phyloP scores from a whole-genome alignment of 2,888 invertebrate genomes.

The Chrysolina haemoptera region DNA sequence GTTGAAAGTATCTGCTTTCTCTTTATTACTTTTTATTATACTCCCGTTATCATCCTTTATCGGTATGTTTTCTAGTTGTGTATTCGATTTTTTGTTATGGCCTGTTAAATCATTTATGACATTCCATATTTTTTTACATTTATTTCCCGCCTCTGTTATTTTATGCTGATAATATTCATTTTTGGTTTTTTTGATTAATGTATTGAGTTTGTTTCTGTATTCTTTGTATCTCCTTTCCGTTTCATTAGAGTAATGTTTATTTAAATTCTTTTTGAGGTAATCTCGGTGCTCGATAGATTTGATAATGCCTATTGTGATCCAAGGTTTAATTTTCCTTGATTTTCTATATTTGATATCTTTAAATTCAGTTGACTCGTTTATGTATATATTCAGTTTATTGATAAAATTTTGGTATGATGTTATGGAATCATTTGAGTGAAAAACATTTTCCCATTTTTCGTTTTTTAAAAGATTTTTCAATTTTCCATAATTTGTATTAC shows the following conservation, averaged over 20 bases:
- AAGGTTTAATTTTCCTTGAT: conserved; percentile 29
- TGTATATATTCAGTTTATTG: conserved; percentile 14
- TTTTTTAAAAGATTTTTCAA: conserved; percentile 6
- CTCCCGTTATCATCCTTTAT: conserved; percentile 9
- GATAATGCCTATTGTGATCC: conserved; percentile 35
- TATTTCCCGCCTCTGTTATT: conserved; percentile 27
- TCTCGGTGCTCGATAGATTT: conserved; percentile 29
- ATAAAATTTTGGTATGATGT: conserved; percentile 9
- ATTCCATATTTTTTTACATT: no score
- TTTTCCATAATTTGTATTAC: conserved; percentile 13
- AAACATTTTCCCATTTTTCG: conserved; percentile 28
- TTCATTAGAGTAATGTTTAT: conserved; percentile 14
- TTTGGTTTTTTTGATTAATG: conserved; percentile 30
- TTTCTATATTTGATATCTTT: conserved; percentile 20
- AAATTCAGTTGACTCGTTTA: conserved; percentile 8
- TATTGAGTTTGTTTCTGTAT: conserved; percentile 30
- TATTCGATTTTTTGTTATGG: conserved; percentile 13
- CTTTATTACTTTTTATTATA: conserved; percentile 25
- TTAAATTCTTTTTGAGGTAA: conserved; percentile 27
- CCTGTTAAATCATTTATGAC: conserved; percentile 30
- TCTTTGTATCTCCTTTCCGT: conserved; percentile 27
- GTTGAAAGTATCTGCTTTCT: conserved; percentile 16
- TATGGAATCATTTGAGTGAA: conserved; percentile 13
- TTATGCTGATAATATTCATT: conserved; percentile 36
- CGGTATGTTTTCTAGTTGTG: conserved; percentile 25